Percentiles rank a stretch among this genome's conserved stretches.
These are phyloP conservation scores for Metridium senile DNA, from an alignment of 92 coral and sea anemone species.

Conservation along the genomic window DNA sequence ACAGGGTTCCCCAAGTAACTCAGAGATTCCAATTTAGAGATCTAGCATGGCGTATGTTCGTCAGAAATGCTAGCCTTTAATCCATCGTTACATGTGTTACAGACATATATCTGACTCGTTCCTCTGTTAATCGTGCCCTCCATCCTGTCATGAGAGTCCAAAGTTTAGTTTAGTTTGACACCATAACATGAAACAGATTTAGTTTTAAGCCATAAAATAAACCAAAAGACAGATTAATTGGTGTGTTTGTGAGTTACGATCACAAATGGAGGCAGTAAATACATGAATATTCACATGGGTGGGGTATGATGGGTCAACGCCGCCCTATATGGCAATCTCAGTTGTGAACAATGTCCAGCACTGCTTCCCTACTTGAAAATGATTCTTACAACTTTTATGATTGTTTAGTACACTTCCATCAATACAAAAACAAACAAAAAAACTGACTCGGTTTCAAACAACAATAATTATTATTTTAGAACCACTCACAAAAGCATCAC, in stretches of 20 bases:
- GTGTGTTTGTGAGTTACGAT: neutral
- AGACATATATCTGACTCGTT: neutral
- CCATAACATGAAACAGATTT: neutral
- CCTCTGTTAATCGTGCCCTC: slow-evolving; percentile 11
- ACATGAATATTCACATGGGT: neutral
- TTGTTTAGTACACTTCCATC: too few species aligned
- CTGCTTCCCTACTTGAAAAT: too few species aligned
- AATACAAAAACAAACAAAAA: too few species aligned
- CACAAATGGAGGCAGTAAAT: neutral
- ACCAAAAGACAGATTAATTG: neutral
- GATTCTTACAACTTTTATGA: too few species aligned
- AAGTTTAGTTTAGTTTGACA: slow-evolving; percentile 22
- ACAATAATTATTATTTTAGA: too few species aligned
- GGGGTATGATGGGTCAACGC: neutral
- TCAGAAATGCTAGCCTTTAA: slow-evolving; percentile 23
- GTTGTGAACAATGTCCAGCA: too few species aligned
- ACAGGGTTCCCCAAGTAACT: slow-evolving; percentile 31
- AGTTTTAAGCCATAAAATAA: slow-evolving; percentile 16
- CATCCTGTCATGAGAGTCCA: slow-evolving; percentile 19
- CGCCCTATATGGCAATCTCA: neutral
- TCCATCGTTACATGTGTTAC: slow-evolving; percentile 26
- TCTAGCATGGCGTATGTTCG: slow-evolving; percentile 23
- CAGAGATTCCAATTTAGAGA: slow-evolving; percentile 40
- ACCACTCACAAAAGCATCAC: too few species aligned
- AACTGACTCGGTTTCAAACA: too few species aligned